phyloP scores from a whole-genome alignment of 2,113 vertebrate genomes.

The Phrynocephalus versicolor region DNA sequence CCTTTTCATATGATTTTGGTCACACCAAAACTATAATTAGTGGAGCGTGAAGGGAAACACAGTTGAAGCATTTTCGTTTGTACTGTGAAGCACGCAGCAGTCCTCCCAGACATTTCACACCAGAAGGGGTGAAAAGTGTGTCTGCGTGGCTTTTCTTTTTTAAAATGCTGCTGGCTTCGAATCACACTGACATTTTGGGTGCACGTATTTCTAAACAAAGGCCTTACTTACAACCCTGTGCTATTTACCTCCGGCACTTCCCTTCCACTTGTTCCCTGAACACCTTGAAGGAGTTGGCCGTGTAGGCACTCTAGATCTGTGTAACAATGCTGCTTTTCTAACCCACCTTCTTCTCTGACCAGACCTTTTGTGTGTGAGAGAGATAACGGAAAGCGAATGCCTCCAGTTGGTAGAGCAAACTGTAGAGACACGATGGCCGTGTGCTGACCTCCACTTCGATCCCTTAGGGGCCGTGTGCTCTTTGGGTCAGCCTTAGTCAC shows the following conservation, averaged over 20 bases:
- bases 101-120: neutral
- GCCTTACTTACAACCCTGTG: neutral
- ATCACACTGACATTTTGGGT: no score
- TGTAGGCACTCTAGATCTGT: no score
- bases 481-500: neutral
- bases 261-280: neutral
- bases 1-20: conserved; percentile 39
- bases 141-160: no score
- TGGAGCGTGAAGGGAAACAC: conserved; percentile 27
- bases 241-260: neutral
- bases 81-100: neutral
- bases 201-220: neutral
- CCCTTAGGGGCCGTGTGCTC: neutral
- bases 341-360: neutral
- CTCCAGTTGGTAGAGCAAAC: no score
- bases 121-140: neutral
- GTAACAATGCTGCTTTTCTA: no score
- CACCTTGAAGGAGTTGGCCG: neutral
- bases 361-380: neutral
- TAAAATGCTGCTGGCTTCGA: neutral
- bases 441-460: neutral
- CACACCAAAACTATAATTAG: conserved; percentile 20
- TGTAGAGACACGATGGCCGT: neutral
- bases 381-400: no score
- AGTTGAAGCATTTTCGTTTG: neutral